Base-by-base conservation (phyloP, 2,888 invertebrate species). In the Ametastegia equiseti region DNA sequence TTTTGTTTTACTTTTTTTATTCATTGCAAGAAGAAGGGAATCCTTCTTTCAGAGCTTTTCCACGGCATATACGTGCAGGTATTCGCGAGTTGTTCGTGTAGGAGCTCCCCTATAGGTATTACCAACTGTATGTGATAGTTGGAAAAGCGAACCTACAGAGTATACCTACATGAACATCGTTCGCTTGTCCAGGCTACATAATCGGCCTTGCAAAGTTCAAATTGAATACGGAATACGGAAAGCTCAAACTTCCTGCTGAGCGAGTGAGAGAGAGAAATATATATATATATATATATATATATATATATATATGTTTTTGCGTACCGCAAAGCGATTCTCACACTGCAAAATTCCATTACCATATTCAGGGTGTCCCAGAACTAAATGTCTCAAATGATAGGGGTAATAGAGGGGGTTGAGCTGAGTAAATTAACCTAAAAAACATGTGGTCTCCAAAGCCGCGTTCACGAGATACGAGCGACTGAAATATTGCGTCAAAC, bases 211-310 rank as follows among this genome's bases (percentile, higher is more conserved):
- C 3, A 27, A 73, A 73, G 47, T 73, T 50, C 30, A 73, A 73
- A 73, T 73, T 47, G 71, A 73, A 73, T 73, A 50, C 33, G 9
- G 30, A 73, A 73, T 47, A 33, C 71, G 33, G 71, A 50, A n/a
- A 73, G 71, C 30, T 23, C 30, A 5, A 47, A 33, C 27, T 47
- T 73, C 71, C 71, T n/a, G 36, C 11, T 6, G 36, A 19, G 45
- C 9, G 42, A 42, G 42, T 9, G 33, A 36, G 9, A 0, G 67
- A 39, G 23, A 50, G 15, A 9, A n/a, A n/a, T n/a, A n/a, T n/a
- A n/a, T n/a, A n/a, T n/a, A n/a, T n/a, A n/a, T n/a, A n/a, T n/a
- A n/a, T n/a, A n/a, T n/a, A n/a, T n/a, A n/a, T n/a, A n/a, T n/a
- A n/a, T n/a, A n/a, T n/a, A n/a, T n/a, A n/a, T n/a, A n/a, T n/a